phyloP scores from a whole-genome alignment of 92 coral and sea anemone species.

The Parazoanthus atlanticus region DNA sequence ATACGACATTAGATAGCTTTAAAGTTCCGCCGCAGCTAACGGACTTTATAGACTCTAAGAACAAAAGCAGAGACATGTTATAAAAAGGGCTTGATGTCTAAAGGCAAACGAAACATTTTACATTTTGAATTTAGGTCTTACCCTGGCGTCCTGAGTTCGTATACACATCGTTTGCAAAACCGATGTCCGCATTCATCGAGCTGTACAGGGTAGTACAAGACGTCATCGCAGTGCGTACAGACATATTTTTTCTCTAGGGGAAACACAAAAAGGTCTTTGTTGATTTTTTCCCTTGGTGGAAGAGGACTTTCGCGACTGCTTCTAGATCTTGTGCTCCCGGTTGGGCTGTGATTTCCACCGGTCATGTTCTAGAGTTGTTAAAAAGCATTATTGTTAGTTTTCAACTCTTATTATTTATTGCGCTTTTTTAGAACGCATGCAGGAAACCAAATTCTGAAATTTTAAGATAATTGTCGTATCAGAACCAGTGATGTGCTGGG shows the following conservation, averaged over 20 bases:
- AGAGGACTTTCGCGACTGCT: conserved; percentile 74
- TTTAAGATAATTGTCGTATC: conserved; percentile 14
- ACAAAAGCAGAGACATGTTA: not conserved
- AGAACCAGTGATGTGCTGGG: not conserved
- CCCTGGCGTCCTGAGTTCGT: conserved; percentile 64
- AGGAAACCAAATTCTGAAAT: not conserved
- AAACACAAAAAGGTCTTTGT: conserved; percentile 63
- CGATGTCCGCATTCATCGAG: conserved; percentile 87
- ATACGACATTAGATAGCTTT: not conserved
- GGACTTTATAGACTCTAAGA: not conserved
- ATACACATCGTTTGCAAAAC: conserved; percentile 81
- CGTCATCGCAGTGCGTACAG: conserved; percentile 83
- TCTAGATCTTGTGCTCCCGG: conserved; percentile 70
- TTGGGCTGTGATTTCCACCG: conserved; percentile 81
- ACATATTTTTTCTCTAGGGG: conserved; percentile 88
- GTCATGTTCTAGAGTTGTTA: conserved; percentile 63
- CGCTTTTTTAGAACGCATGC: conserved; percentile 6
- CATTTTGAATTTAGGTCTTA: not conserved
- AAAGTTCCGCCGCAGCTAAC: not conserved
- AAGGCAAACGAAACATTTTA: not conserved
- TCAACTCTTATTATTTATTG: not conserved
- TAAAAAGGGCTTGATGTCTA: not conserved
- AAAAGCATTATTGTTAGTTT: conserved; percentile 14
- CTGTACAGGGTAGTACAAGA: conserved; percentile 82
- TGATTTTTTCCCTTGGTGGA: conserved; percentile 49